phyloP scores from a whole-genome alignment of 2,888 invertebrate species.

The Ennomos fuscantarius region DNA sequence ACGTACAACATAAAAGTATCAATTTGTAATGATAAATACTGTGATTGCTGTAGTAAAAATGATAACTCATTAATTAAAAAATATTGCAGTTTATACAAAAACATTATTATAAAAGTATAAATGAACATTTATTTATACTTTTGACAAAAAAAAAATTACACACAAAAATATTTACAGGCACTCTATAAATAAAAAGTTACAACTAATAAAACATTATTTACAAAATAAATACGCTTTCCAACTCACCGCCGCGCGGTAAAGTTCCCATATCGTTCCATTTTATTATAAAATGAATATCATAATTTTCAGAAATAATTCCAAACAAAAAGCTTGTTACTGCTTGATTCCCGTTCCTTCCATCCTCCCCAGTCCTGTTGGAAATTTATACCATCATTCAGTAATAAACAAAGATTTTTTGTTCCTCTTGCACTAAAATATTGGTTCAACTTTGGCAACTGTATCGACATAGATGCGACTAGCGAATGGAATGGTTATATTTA shows the following conservation, averaged over 20 bases:
- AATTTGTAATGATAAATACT: constrained; percentile 50
- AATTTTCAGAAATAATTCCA: neutral
- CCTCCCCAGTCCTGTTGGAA: constrained; percentile 54
- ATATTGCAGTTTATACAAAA: constrained; percentile 37
- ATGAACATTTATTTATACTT: too few relatives aligned
- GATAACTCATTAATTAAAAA: constrained; percentile 11
- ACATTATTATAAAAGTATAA: too few relatives aligned
- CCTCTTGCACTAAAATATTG: constrained; percentile 60
- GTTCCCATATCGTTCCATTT: too few relatives aligned
- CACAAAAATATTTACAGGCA: too few relatives aligned
- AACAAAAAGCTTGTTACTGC: constrained; percentile 9
- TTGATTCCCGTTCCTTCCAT: neutral
- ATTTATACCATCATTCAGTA: constrained; percentile 75
- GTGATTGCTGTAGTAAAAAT: constrained; percentile 26
- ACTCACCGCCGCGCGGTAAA: too few relatives aligned
- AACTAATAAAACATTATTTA: too few relatives aligned
- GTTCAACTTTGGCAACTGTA: constrained; percentile 67
- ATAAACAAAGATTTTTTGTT: constrained; percentile 66
- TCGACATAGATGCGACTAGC: constrained; percentile 45
- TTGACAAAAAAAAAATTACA: too few relatives aligned
- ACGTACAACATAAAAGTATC: constrained; percentile 48
- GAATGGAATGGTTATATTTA: constrained; percentile 9
- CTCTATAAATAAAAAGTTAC: too few relatives aligned
- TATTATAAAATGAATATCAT: too few relatives aligned
- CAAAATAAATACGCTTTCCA: too few relatives aligned